Conservation (phyloP, 1,140 invertebrate species). For the Myzus persicae region DNA sequence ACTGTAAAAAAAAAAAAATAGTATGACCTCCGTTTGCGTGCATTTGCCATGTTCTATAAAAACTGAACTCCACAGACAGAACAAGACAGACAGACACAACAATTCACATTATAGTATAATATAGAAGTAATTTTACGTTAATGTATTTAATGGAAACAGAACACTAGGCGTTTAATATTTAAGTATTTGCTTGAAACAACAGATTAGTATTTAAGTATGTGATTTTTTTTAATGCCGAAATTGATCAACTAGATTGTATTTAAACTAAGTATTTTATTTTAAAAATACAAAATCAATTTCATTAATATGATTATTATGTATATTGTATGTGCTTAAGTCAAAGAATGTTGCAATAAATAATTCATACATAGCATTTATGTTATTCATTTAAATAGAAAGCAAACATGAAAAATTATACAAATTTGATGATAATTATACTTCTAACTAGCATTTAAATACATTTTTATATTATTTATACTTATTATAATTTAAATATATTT, state of each 20-base stretch:
- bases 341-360: background rate
- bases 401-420: no score
- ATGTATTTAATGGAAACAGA: background rate
- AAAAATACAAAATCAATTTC: background rate
- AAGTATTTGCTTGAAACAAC: background rate
- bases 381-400: no score
- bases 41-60: background rate
- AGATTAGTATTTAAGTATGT: background rate
- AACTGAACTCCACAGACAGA: background rate
- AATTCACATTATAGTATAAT: background rate
- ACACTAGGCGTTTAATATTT: background rate
- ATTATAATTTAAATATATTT: no score
- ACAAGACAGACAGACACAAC: background rate
- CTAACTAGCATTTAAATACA: background rate
- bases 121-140: background rate
- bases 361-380: no score
- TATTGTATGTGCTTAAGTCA: background rate
- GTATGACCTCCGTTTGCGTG: background rate
- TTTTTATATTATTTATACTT: background rate
- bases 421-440: background rate
- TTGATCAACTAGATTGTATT: background rate
- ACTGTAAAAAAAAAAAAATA: constrained; percentile 19
- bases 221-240: background rate
- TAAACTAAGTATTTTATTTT: background rate
- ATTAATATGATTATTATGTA: background rate